Evolutionary conservation across 2,797 vertebrate species (phyloP).

Genomic region (Chaetodon trifasciatus): DNA sequence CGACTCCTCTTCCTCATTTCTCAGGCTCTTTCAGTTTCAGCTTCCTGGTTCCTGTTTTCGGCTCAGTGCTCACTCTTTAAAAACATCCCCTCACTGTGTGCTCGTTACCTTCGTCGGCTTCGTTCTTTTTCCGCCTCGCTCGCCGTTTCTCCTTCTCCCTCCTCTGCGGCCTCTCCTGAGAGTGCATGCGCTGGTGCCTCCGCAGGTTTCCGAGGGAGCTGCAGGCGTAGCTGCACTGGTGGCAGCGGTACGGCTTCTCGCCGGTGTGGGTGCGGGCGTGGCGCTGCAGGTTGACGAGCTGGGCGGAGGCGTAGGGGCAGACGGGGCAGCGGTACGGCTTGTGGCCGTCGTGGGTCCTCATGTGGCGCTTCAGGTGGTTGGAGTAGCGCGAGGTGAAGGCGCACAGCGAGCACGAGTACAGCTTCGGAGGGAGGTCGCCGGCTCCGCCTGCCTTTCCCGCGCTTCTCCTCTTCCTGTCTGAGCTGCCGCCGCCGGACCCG

Average conservation of each 20-base stretch:
- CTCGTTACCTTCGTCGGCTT: constrained; percentile 60
- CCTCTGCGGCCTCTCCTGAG: constrained; percentile 88
- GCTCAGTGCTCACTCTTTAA: neutral
- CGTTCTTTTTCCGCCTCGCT: constrained; percentile 60
- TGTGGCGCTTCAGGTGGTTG: constrained; percentile 98
- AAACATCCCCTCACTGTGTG: neutral
- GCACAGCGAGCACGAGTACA: constrained; percentile 94
- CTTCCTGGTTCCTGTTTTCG: constrained; percentile 57
- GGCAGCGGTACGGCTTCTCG: constrained; percentile 95
- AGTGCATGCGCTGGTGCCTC: constrained; percentile 94
- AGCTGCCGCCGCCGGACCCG: neutral
- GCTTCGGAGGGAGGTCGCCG: constrained; percentile 67
- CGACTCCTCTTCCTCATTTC: constrained; percentile 66
- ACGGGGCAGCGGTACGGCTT: constrained; percentile 94
- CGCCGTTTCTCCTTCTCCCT: constrained; percentile 77
- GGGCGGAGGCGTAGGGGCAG: constrained; percentile 94
- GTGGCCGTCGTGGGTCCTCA: constrained; percentile 97
- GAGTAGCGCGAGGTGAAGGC: constrained; percentile 96
- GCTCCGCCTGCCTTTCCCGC: neutral
- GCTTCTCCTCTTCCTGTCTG: constrained; percentile 22
- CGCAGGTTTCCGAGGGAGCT: constrained; percentile 97
- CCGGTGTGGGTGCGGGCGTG: constrained; percentile 95
- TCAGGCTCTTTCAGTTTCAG: constrained; percentile 20
- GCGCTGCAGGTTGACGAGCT: constrained; percentile 97
- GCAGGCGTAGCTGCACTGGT: constrained; percentile 93